phyloP scores from a whole-genome alignment of 1,140 invertebrate genomes.

The Heliconius eleuchia region DNA sequence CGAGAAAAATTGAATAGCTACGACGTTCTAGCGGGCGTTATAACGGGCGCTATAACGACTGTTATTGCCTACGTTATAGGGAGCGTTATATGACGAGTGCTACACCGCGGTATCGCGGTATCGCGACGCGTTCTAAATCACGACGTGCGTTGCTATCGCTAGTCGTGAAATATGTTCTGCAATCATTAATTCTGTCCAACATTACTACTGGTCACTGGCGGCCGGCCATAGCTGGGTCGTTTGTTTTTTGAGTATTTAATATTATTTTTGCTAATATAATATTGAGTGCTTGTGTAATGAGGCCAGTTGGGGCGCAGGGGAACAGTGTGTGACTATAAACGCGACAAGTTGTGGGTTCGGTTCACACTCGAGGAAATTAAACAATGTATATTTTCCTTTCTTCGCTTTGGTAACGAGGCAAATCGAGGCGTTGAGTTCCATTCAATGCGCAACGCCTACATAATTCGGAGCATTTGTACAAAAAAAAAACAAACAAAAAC shows the following conservation, averaged over 20 bases:
- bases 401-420: too few species aligned
- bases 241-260: neutral
- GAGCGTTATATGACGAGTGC: neutral
- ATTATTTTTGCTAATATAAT: too few species aligned
- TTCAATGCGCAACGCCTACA: too few species aligned
- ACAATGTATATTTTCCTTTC: too few species aligned
- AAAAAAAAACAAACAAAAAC: neutral
- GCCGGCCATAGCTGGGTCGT: neutral
- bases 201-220: neutral
- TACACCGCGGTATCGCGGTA: neutral
- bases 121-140: slow-evolving; percentile 1
- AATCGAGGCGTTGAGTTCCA: too few species aligned
- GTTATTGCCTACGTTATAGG: too few species aligned
- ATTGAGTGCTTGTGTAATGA: too few species aligned
- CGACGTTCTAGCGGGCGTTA: slow-evolving; percentile 3
- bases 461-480: neutral
- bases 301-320: too few species aligned
- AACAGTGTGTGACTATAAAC: too few species aligned
- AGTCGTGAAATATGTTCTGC: neutral
- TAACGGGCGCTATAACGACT: neutral
- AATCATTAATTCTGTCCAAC: slow-evolving; percentile 5
- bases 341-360: too few species aligned
- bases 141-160: slow-evolving; percentile 2
- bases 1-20: slow-evolving; percentile 14
- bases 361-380: too few species aligned